Evolutionary conservation across 2,113 vertebrate species (phyloP), one percentile per base, ranked within the genome.

Genomic region (Ammodytes marinus): DNA sequence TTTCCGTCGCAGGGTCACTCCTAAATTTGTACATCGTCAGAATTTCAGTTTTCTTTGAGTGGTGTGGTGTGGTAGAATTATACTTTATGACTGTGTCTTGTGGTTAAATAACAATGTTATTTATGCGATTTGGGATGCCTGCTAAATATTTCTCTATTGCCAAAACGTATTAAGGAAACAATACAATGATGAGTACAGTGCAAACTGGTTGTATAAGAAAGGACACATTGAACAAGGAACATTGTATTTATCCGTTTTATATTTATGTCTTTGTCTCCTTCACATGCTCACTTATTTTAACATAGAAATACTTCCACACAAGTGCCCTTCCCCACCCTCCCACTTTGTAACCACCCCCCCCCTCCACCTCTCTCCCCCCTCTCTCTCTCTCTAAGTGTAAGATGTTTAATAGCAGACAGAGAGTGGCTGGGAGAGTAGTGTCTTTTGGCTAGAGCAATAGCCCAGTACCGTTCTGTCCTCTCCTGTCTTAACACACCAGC

Each of bases 331-430:
- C 45, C 61, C 45, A 12, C 65, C 40, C 54, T 8, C 58, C 55
- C 15, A n/a, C 43, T 13, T 5, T 8, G 17, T 8, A 17, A 27
- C 61, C n/a, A n/a, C n/a, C n/a, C n/a, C n/a, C n/a, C n/a, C 19
- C 37, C 27, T 2, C 27, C 27, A 27, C 27, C 27, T 37, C 14
- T 53, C 47, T 59, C 69, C 14, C 5, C 45, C 14, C 52, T 57
- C 52, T 52, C 57, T 47, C 67, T 61, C 50, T 15, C 40, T 76
- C 91, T 83, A 85, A 93, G 92, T 89, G 90, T 86, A 94, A 92
- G 92, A 95, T 95, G 94, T 94, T 94, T 95, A 94, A 93, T 90
- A 92, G 59, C 91, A 95, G 92, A 90, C 93, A 94, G 91, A 92
- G 91, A 93, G 43, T 52, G 19, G 94, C 94, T 93, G 94, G 93